Evolutionary conservation across 2,888 invertebrate species (phyloP).

Genomic region (Megalurothrips usitatus): DNA sequence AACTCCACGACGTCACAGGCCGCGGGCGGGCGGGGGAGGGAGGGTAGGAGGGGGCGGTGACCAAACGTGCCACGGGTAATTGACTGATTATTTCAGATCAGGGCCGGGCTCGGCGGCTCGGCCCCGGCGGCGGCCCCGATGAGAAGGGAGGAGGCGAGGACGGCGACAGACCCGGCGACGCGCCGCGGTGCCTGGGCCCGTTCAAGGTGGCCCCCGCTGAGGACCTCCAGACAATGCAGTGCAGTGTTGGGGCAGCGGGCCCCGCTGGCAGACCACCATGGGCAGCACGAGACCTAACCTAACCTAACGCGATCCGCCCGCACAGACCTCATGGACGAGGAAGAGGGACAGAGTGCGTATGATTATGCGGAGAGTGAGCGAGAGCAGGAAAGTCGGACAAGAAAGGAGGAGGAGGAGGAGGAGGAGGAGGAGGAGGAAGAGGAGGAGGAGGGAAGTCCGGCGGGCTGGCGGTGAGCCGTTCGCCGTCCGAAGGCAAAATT

Average conservation of each 20-base stretch:
- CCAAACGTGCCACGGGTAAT: conserved; percentile 9
- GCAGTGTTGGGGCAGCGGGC: no score
- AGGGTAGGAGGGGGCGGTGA: neutral
- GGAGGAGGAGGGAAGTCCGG: neutral
- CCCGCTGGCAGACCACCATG: neutral
- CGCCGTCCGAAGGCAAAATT: conserved; percentile 10
- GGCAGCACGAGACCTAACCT: no score
- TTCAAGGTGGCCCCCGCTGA: neutral
- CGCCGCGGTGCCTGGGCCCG: neutral
- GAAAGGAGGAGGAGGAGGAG: neutral
- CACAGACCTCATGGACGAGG: neutral
- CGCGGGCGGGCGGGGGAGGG: neutral
- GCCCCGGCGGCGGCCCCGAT: neutral
- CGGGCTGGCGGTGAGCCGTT: neutral
- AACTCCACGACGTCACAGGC: neutral
- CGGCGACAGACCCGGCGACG: neutral
- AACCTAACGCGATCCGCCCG: no score
- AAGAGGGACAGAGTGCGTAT: no score
- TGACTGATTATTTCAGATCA: conserved; percentile 25
- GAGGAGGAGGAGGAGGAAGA: neutral
- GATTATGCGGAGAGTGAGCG: neutral
- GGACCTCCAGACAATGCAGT: neutral
- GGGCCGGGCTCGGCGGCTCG: neutral
- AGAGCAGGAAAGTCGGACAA: neutral
- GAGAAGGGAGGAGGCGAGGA: neutral